phyloP scores from a whole-genome alignment of 2,888 invertebrate species.

The Leptogaster cylindrica region DNA sequence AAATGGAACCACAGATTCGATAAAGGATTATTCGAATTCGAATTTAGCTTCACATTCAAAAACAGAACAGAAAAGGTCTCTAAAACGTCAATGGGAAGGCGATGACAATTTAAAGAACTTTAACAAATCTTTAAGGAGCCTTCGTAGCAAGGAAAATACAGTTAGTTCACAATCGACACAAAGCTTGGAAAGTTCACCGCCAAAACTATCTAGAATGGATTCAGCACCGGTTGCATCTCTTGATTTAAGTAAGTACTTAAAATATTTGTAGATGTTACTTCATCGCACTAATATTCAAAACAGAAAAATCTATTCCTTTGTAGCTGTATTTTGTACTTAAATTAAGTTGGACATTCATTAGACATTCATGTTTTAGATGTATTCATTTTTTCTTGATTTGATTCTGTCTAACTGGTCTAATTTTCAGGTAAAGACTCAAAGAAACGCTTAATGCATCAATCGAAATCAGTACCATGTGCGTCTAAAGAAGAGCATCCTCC shows the following conservation, averaged over 20 bases:
- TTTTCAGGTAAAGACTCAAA: conserved; percentile 30
- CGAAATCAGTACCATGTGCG: conserved; percentile 51
- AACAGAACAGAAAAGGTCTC: conserved; percentile 3
- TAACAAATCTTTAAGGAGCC: conserved; percentile 1
- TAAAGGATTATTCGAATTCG: not conserved
- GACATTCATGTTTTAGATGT: too few relatives aligned
- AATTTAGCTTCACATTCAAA: not conserved
- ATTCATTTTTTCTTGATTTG: not conserved
- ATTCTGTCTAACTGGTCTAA: not conserved
- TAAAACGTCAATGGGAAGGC: not conserved
- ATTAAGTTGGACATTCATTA: too few relatives aligned
- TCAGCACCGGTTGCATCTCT: conserved; percentile 6
- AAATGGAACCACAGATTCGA: conserved; percentile 38
- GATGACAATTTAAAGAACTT: too few relatives aligned
- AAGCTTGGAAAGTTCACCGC: conserved; percentile 5
- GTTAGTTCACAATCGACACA: conserved; percentile 44
- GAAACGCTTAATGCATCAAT: conserved; percentile 51
- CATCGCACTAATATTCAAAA: too few relatives aligned
- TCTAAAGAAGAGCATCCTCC: conserved; percentile 40
- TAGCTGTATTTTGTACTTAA: too few relatives aligned
- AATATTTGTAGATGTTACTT: not conserved
- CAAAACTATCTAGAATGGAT: conserved; percentile 34
- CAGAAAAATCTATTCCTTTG: too few relatives aligned
- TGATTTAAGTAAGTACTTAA: conserved; percentile 1
- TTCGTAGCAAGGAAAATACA: conserved; percentile 1